Base-by-base conservation (phyloP, 1,140 invertebrate species). In the Phortica variegata region DNA sequence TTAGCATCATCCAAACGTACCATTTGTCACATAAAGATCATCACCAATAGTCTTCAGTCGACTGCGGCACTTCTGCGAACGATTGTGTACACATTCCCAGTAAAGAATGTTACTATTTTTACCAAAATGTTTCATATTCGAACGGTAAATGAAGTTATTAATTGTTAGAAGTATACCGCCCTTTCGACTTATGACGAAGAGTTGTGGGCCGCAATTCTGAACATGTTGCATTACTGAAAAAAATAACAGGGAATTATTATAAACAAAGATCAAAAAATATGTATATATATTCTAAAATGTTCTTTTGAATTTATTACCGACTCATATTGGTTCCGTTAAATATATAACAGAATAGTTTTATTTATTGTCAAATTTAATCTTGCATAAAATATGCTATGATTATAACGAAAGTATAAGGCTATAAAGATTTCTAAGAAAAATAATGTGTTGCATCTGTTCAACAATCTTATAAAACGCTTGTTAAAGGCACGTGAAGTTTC, bases 71-170 rank as follows among this genome's bases (percentile, higher is more conserved):
- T 76, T 76, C 18, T 58, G 61, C 6, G 66, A 70, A 19, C 74
- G 63, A 55, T 76, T 76, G 26, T 74, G 63, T 2, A 76, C 65
- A 36, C 74, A 76, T 49, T 76, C 74, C 73, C 73, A 76, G 29
- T 76, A 76, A 2, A 76, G 47, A 19, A 72, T 74, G 7, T 76
- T 62, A 20, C 54, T 59, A 32, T 56, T 56, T 19, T 61, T 61
- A 33, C 74, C 74, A 20, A 62, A 73, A 10, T 70, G 63, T 43
- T 72, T 73, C 10, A 75, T 55, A 65, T 76, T 76, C 20, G 74
- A 76, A 20, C 74, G 69, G 44, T 76, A 76, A 5, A 76, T 49
- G 19, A 72, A 76, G 37, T 76, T 66, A 34, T 76, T 73, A 18
- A 75, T 62, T n/a, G 62, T 70, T 18, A 76, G 39, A 26, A 76